Conservation (phyloP, 2,113 vertebrate genomes). For the Irena cyanogastra region DNA sequence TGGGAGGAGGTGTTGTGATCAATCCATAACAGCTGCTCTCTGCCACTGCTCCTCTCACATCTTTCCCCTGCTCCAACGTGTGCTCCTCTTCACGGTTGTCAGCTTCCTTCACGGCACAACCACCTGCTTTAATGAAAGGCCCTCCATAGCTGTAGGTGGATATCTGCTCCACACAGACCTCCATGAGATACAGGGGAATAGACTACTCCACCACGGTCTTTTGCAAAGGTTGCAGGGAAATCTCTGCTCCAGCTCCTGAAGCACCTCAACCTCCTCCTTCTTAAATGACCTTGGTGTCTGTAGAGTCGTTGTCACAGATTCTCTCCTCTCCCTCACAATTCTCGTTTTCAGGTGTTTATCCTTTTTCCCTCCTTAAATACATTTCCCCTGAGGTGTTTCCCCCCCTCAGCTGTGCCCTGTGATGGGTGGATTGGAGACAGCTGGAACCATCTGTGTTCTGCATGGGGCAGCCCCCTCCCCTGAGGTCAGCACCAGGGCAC, state of each 20-base stretch:
- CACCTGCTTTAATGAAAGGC: rapidly evolving
- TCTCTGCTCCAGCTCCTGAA: not conserved
- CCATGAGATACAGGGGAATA: not conserved
- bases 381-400: rapidly evolving
- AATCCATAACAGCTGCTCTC: not conserved
- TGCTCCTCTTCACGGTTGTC: not conserved
- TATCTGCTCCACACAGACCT: not conserved
- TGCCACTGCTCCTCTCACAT: not conserved
- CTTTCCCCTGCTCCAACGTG: rapidly evolving
- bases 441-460: not conserved
- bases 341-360: not conserved
- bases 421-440: not conserved
- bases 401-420: not conserved
- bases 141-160: rapidly evolving
- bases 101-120: not conserved
- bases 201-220: not conserved
- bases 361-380: not conserved
- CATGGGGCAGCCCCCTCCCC: rapidly evolving
- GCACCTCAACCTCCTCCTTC: rapidly evolving
- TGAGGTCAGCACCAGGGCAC: not conserved
- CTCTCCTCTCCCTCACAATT: not conserved
- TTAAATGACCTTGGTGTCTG: not conserved
- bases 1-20: not conserved
- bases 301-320: not conserved
- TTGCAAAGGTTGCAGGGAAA: not conserved